These are phyloP conservation scores for Agriopis leucophaearia DNA, from an alignment of 2,888 invertebrate species.

Conservation along the genomic window DNA sequence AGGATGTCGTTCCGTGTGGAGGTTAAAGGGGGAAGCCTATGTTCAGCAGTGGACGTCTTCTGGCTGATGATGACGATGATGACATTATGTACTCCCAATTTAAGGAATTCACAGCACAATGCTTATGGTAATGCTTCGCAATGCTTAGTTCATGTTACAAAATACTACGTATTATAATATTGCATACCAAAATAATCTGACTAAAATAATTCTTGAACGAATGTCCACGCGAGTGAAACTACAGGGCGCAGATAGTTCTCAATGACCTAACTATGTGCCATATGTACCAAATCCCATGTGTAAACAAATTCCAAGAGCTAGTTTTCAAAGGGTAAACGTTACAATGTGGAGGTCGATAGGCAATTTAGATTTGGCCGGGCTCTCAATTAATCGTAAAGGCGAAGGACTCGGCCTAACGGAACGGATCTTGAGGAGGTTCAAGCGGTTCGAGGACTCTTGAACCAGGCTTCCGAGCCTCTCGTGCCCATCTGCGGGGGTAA, in stretches of 20 bases:
- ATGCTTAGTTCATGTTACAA: no score
- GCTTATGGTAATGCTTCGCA: no score
- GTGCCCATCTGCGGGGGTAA: slow-evolving; percentile 37
- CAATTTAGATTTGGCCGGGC: slow-evolving; percentile 64
- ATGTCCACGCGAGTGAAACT: no score
- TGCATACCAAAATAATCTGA: no score
- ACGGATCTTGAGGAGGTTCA: slow-evolving; percentile 32
- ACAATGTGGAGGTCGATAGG: slow-evolving; percentile 53
- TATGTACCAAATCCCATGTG: slow-evolving; percentile 21
- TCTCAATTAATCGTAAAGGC: slow-evolving; percentile 74
- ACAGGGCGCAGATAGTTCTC: neutral
- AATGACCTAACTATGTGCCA: slow-evolving; percentile 3
- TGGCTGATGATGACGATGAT: no score
- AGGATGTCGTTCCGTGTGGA: no score
- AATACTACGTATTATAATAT: no score
- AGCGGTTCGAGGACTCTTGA: slow-evolving; percentile 53
- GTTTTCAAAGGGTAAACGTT: slow-evolving; percentile 37
- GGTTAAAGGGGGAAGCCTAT: no score
- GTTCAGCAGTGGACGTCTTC: no score
- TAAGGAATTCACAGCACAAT: no score
- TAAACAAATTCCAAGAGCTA: slow-evolving; percentile 14
- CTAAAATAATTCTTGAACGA: no score
- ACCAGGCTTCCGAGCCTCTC: slow-evolving; percentile 52
- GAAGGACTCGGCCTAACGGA: slow-evolving; percentile 40
- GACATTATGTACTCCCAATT: no score